Conservation (phyloP, 1,140 invertebrate species). For the Radopholus similis region DNA sequence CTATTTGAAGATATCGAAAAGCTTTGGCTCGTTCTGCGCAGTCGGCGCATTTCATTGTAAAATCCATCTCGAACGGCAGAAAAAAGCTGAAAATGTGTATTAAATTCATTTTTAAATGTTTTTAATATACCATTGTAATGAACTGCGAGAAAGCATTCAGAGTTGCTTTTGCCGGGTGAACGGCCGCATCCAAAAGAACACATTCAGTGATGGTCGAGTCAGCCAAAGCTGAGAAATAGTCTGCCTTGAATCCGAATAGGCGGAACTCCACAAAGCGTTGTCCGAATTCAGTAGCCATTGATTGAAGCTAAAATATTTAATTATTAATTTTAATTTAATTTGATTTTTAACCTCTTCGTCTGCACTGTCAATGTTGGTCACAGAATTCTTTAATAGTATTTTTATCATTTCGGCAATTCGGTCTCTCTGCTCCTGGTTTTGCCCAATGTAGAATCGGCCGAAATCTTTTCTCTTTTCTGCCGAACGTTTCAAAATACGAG, state of each 20-base stretch:
- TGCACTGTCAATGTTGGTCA: constrained; percentile 52
- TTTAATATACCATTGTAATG: constrained; percentile 45
- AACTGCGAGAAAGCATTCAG: constrained; percentile 57
- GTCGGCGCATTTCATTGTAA: constrained; percentile 51
- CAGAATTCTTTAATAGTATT: constrained; percentile 49
- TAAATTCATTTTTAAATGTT: constrained; percentile 11
- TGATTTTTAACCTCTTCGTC: constrained; percentile 40
- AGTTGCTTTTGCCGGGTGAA: constrained; percentile 52
- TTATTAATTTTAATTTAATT: constrained; percentile 8
- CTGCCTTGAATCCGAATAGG: constrained; percentile 50
- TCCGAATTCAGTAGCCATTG: constrained; percentile 49
- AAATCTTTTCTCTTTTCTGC: constrained; percentile 48
- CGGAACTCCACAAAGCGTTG: constrained; percentile 36
- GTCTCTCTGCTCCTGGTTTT: constrained; percentile 45
- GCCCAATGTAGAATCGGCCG: constrained; percentile 38
- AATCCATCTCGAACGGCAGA: constrained; percentile 56
- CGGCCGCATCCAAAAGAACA: constrained; percentile 49
- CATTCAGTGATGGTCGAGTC: constrained; percentile 56
- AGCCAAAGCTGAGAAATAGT: constrained; percentile 54
- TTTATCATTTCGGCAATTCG: constrained; percentile 52
- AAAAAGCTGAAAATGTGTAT: constrained; percentile 45
- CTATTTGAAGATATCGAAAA: constrained; percentile 50
- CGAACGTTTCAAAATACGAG: constrained; percentile 50
- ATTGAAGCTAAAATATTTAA: constrained; percentile 47
- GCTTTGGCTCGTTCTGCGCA: constrained; percentile 41